phyloP scores from a whole-genome alignment of 2,113 vertebrate genomes.

The Bubo bubo region DNA sequence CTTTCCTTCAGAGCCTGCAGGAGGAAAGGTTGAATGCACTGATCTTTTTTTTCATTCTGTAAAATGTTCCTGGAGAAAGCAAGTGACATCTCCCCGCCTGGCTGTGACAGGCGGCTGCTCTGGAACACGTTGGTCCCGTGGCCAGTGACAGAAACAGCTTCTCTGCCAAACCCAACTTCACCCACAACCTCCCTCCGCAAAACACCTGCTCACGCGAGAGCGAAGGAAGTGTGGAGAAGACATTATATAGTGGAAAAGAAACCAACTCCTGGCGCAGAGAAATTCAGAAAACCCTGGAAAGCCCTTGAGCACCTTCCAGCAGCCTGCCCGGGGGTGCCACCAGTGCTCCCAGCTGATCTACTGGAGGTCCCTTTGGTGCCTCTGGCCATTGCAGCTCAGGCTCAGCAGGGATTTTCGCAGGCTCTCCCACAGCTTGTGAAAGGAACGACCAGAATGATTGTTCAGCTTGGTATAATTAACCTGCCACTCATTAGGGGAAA shows the following conservation, averaged over 20 bases:
- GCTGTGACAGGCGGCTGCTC: not conserved
- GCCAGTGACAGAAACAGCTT: not conserved
- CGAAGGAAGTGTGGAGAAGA: not conserved
- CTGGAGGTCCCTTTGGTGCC: not conserved
- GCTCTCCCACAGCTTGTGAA: not conserved
- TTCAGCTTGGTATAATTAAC: not conserved
- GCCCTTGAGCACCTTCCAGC: not conserved
- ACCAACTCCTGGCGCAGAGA: not conserved
- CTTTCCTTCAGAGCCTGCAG: not conserved
- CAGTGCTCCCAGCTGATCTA: not conserved
- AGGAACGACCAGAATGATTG: not conserved
- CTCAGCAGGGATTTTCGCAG: not conserved
- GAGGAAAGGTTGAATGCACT: not conserved
- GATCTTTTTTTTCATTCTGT: not conserved
- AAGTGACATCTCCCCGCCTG: not conserved
- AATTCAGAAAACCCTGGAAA: not conserved
- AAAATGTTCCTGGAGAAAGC: not conserved
- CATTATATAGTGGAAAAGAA: fast-evolving
- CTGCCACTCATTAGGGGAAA: not conserved
- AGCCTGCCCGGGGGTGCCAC: not conserved
- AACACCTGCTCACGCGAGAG: fast-evolving
- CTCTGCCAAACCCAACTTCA: not conserved
- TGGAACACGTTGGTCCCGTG: not conserved
- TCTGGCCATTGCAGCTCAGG: not conserved
- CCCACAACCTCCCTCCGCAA: not conserved